These are phyloP conservation scores for Neofelis nebulosa DNA, from an alignment of 2,113 vertebrate species.

Conservation along the genomic window DNA sequence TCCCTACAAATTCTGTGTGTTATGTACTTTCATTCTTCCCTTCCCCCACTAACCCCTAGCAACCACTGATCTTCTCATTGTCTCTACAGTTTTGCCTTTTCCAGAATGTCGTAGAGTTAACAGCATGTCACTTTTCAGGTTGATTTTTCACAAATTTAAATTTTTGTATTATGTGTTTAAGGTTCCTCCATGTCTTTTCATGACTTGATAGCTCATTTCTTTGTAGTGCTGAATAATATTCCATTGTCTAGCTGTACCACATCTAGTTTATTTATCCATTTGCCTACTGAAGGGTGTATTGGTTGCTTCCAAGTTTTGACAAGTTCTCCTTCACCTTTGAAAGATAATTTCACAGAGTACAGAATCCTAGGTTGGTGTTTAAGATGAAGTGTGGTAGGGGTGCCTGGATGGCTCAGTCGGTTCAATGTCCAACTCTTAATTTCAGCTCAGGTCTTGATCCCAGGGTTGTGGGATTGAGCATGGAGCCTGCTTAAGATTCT, in stretches of 20 bases:
- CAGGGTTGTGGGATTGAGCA: no score
- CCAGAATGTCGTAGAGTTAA: background rate
- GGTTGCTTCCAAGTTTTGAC: background rate
- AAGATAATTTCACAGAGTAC: background rate
- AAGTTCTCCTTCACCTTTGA: background rate
- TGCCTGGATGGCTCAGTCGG: no score
- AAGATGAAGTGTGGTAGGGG: background rate
- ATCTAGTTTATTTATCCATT: background rate
- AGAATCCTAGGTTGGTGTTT: background rate
- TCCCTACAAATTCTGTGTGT: background rate
- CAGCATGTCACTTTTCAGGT: background rate
- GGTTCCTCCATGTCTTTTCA: background rate
- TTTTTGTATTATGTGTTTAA: background rate
- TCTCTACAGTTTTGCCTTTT: background rate
- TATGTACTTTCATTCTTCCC: background rate
- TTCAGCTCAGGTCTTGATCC: no score
- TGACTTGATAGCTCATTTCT: background rate
- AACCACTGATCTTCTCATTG: background rate
- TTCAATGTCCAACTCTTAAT: no score
- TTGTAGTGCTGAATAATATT: background rate
- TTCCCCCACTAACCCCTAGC: background rate
- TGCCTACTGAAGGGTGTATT: no score
- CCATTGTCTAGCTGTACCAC: no score
- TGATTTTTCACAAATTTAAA: background rate
- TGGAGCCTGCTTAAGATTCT: no score